Conservation (phyloP, 2,113 vertebrate species). For the Rallus limicola region DNA sequence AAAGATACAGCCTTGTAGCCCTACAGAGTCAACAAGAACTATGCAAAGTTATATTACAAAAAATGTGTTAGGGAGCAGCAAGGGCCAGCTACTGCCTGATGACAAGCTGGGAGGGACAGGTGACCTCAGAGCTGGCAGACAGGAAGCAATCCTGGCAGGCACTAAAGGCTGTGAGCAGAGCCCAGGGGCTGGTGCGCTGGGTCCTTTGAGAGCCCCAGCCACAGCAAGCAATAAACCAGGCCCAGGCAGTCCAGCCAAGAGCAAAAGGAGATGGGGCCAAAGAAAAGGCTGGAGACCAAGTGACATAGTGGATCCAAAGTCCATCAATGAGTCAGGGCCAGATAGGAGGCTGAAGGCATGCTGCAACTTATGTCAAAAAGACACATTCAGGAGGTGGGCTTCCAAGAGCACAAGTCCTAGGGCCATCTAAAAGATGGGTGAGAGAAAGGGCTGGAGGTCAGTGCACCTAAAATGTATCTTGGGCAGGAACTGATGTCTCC, state of each 20-base stretch:
- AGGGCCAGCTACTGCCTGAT: background rate
- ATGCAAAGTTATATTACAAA: background rate
- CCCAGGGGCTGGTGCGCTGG: rapidly evolving
- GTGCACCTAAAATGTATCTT: background rate
- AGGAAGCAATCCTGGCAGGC: background rate
- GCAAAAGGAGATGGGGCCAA: background rate
- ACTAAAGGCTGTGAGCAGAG: background rate
- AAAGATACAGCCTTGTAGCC: background rate
- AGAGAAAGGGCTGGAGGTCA: background rate
- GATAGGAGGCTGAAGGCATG: background rate
- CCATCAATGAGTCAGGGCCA: too few relatives aligned
- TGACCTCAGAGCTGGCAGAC: rapidly evolving
- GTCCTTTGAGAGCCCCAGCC: rapidly evolving
- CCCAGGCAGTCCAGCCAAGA: background rate
- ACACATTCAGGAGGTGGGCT: background rate
- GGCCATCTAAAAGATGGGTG: background rate
- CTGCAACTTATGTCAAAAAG: background rate
- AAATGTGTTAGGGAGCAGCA: background rate
- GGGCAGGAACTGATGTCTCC: background rate
- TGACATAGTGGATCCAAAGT: background rate
- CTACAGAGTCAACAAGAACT: background rate
- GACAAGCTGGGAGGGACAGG: background rate
- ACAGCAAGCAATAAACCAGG: background rate
- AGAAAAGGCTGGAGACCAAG: background rate
- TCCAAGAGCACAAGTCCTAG: background rate